Evolutionary conservation across 2,888 invertebrate genomes (phyloP), one percentile per base, ranked within the genome.

Genomic region (Ornithoptera priamus): DNA sequence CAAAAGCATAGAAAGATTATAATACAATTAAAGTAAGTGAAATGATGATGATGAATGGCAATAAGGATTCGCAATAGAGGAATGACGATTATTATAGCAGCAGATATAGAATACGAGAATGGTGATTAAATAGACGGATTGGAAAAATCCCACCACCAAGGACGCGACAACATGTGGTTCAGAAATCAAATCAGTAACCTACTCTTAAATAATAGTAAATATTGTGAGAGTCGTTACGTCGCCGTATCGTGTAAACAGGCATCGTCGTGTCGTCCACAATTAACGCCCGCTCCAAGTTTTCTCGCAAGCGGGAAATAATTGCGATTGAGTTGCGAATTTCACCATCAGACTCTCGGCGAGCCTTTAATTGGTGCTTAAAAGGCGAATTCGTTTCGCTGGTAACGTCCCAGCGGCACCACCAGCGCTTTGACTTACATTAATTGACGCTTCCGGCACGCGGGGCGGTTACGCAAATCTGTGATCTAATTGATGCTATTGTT

Each of bases 351-450:
- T 84, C 82, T 74, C 71, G 72, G 66, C 71, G 72, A 73, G 75
- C 79, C 81, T 81, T 82, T 86, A 89, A 89, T 89, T 89, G 89
- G 84, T 85, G 87, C 85, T 86, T 86, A 85, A 85, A 85, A 79
- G 84, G 82, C 85, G 83, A 87, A 86, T 85, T 87, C 81, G 76
- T 78, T 75, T 74, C 78, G 78, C 72, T 75, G 39, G 74, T 75
- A 80, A 78, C 77, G 77, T 78, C 80, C 75, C 75, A 77, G 76
- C 77, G 76, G 74, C 64, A 46, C 65, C 65, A 69, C 36, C 64
- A 59, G 39, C 53, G 58, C 66, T 63, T 36, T 39, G 36, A 30
- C 59, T 59, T 67, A 70, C 66, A 67, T 58, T 70, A 70, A 70
- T 67, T 70, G 70, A 22, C 39, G 67, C 18, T 67, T 67, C 62